These are phyloP conservation scores for Montipora capitata DNA, from an alignment of 92 coral and sea anemone species.

Conservation along the genomic window DNA sequence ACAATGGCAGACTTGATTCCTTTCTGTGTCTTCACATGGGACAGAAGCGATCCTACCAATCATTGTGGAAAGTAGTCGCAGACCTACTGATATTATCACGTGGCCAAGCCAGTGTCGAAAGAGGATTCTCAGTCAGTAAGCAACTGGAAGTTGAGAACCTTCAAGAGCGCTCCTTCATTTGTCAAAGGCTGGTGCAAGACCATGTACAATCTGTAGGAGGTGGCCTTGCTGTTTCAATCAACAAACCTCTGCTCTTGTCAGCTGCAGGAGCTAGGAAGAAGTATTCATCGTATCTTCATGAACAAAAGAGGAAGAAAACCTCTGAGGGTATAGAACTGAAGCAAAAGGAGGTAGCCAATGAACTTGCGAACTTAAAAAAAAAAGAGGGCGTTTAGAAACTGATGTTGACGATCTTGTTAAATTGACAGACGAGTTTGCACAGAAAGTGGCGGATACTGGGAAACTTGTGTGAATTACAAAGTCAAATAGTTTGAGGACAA, in stretches of 20 bases:
- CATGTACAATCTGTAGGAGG: slow-evolving; percentile 28
- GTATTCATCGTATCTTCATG: slow-evolving; percentile 30
- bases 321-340: too few relatives aligned
- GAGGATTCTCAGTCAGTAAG: neutral
- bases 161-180: neutral
- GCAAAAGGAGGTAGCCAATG: neutral
- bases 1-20: too few relatives aligned
- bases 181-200: slow-evolving; percentile 14
- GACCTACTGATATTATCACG: neutral
- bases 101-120: too few relatives aligned
- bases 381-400: slow-evolving; percentile 44
- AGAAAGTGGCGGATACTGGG: too few relatives aligned
- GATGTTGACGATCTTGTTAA: slow-evolving; percentile 37
- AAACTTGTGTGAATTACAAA: too few relatives aligned
- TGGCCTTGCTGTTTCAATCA: slow-evolving; percentile 12
- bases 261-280: slow-evolving; percentile 54
- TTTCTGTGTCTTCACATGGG: too few relatives aligned
- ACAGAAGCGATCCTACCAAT: too few relatives aligned
- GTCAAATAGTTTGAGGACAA: too few relatives aligned
- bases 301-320: neutral
- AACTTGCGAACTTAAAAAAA: slow-evolving; percentile 38
- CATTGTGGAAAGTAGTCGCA: too few relatives aligned
- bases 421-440: neutral
- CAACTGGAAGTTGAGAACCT: neutral
- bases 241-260: slow-evolving; percentile 35